Conservation (phyloP, 1,140 invertebrate genomes). For the Berghia stephanieae region DNA sequence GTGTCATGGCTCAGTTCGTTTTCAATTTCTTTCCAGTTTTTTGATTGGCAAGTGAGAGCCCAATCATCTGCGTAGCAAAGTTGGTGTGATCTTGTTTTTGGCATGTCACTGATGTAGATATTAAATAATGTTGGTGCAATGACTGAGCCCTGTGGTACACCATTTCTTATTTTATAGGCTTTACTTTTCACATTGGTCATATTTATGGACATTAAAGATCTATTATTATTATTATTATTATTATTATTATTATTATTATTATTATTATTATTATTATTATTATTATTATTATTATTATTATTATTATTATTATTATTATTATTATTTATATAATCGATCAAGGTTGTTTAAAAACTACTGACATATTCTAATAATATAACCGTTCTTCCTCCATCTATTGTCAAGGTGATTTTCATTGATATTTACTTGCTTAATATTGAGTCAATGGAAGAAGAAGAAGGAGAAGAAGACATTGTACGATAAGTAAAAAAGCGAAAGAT, state of each 20-base stretch:
- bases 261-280: slow-evolving; percentile 5
- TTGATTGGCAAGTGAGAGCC: not conserved
- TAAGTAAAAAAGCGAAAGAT: not conserved
- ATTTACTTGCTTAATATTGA: slow-evolving; percentile 1
- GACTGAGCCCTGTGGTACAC: not conserved
- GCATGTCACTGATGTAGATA: no score
- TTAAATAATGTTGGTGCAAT: no score
- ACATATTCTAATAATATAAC: no score
- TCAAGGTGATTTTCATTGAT: slow-evolving; percentile 15
- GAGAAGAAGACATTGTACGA: not conserved
- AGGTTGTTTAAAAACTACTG: no score
- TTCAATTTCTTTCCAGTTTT: not conserved
- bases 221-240: not conserved
- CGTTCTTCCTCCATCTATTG: not conserved
- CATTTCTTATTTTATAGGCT: not conserved
- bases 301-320: not conserved
- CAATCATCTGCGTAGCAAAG: not conserved
- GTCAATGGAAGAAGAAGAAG: slow-evolving; percentile 13
- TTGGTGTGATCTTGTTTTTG: not conserved
- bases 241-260: slow-evolving; percentile 9
- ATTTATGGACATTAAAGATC: not conserved
- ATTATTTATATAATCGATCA: no score
- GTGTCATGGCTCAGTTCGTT: no score
- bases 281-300: slow-evolving; percentile 15
- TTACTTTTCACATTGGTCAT: not conserved